These are phyloP conservation scores for Melanerpes aurifrons DNA, from an alignment of 2,113 vertebrate species.

Conservation along the genomic window DNA sequence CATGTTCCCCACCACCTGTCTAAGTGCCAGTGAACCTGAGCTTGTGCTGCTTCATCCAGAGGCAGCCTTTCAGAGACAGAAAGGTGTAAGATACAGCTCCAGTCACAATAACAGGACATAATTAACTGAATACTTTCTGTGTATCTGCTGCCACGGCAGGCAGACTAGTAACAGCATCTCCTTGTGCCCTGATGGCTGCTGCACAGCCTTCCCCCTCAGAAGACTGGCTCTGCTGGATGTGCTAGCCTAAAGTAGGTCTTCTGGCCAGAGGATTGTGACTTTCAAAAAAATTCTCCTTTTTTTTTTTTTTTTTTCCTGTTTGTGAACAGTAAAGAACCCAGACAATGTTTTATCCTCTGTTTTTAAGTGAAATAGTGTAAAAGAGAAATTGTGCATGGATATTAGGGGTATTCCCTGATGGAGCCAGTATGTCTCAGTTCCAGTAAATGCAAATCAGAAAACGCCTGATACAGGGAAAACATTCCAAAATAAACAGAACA, in stretches of 20 bases:
- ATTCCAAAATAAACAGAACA: conserved; percentile 29
- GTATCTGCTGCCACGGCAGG: neutral
- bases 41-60: neutral
- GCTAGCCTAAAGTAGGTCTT: neutral
- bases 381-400: neutral
- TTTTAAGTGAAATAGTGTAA: neutral
- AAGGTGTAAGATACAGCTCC: neutral
- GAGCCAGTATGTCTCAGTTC: neutral
- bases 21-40: neutral
- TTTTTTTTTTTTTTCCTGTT: neutral
- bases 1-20: accelerated
- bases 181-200: neutral
- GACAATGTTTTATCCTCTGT: neutral
- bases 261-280: neutral
- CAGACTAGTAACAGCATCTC: neutral
- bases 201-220: neutral
- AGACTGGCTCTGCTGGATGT: too few relatives aligned
- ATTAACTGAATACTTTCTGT: neutral
- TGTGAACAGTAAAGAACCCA: neutral
- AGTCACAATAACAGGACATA: neutral
- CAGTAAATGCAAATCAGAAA: conserved; percentile 48
- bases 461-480: neutral
- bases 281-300: accelerated
- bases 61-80: neutral
- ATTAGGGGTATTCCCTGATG: neutral